These are phyloP conservation scores for Ascaphus truei DNA, from an alignment of 2,113 vertebrate genomes.

Conservation along the genomic window DNA sequence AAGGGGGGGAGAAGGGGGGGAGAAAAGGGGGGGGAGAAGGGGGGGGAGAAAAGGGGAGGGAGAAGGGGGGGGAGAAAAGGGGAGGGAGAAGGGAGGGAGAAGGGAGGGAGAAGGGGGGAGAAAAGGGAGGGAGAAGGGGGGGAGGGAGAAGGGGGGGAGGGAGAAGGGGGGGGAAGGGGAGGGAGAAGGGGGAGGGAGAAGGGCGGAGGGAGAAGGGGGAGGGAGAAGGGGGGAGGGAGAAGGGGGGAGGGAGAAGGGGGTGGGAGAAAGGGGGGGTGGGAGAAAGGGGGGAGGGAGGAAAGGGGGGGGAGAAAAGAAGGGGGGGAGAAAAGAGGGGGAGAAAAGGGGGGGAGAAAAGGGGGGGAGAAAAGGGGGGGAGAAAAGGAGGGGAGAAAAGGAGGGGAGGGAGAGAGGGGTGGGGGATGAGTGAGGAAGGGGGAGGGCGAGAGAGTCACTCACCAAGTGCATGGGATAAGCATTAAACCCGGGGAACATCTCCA, in stretches of 20 bases:
- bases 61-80: too few relatives aligned
- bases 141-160: neutral
- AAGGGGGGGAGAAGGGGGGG: too few relatives aligned
- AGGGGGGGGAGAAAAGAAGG: neutral
- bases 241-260: too few relatives aligned
- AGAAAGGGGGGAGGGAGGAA: too few relatives aligned
- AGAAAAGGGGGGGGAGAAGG: too few relatives aligned
- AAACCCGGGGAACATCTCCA: neutral
- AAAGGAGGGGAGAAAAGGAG: neutral
- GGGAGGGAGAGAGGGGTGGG: neutral
- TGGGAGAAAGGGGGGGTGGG: too few relatives aligned
- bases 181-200: too few relatives aligned
- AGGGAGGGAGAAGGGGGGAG: neutral
- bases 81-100: too few relatives aligned
- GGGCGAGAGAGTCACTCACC: neutral
- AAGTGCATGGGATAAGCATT: constrained; percentile 3
- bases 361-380: neutral
- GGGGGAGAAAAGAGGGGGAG: neutral
- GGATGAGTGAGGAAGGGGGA: too few relatives aligned
- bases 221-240: neutral
- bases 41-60: too few relatives aligned
- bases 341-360: neutral
- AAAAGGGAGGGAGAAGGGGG: too few relatives aligned
- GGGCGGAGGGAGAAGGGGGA: neutral
- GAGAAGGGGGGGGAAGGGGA: neutral